Base-by-base conservation (phyloP, 2,888 invertebrate species). In the Bimastos eiseni region DNA sequence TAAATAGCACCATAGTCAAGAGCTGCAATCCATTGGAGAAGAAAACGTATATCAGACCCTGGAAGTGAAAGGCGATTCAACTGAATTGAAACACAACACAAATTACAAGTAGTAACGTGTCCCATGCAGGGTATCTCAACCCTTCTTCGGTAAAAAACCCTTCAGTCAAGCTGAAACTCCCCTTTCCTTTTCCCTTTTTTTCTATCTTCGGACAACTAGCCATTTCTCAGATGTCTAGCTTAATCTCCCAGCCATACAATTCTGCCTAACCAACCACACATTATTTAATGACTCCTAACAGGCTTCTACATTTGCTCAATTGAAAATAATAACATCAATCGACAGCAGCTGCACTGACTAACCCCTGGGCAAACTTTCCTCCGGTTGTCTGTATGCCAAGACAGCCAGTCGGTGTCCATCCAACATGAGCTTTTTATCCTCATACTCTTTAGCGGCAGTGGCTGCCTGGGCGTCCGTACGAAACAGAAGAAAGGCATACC, bases 321-420 rank as follows among this genome's bases (percentile, higher is more conserved):
- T n/a, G n/a, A 70, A 30, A n/a, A n/a, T n/a, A 70, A n/a, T 36
- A 36, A 86, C 34, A 86, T 86, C 34, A 37, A 21, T 36, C 21
- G 41, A 89, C 0, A 49, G 49, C 6, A 30, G 44, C 41, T 21
- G 37, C 89, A 41, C 21, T 24, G 24, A 37, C 88, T 34, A 36
- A 91, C 91, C 38, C 49, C 91, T 49, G 24, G 91, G 91, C 24
- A 91, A 44, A 49, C 88, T 49, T 33, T 91, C 83, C 38, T 88
- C 89, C 21, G 91, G 91, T 30, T 38, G 41, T 49, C 90, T 88
- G 89, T 91, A 91, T 49, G 84, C 30, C 21, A 90, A 88, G n/a
- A 91, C 88, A 15, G 89, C 30, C 30, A 91, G 37, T 37, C 90
- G 49, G 41, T 91, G 89, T 21, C 90, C 91, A 44, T 70, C 83